A percentile compares a stretch with the other conserved stretches of the same genome.
phyloP scores from a whole-genome alignment of 2,797 vertebrate species.

The Anniella stebbinsi region DNA sequence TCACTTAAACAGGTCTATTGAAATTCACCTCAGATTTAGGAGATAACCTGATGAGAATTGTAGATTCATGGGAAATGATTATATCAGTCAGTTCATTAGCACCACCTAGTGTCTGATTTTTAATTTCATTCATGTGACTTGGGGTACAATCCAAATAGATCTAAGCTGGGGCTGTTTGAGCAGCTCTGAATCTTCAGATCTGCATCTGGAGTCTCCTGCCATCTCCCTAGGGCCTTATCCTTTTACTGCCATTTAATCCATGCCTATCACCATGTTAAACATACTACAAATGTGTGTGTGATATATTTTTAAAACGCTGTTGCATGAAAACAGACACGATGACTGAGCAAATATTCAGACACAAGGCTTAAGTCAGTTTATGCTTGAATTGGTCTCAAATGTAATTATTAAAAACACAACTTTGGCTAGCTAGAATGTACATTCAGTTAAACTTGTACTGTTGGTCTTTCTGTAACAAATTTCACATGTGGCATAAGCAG shows the following conservation, averaged over 20 bases:
- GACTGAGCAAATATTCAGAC: background rate
- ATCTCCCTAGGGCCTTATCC: no score
- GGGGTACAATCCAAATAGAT: background rate
- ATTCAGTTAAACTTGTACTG: background rate
- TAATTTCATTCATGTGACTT: background rate
- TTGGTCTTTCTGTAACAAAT: background rate
- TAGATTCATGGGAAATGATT: background rate
- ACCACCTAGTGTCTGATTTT: conserved; percentile 33
- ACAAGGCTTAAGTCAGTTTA: background rate
- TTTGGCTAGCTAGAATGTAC: background rate
- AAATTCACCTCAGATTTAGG: background rate
- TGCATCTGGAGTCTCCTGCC: background rate
- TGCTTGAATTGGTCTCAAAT: background rate
- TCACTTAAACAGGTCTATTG: background rate
- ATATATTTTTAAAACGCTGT: background rate
- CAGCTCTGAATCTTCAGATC: background rate
- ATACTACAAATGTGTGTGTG: background rate
- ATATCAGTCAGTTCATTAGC: conserved; percentile 21
- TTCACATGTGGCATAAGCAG: background rate
- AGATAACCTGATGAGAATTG: background rate
- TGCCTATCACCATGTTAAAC: background rate
- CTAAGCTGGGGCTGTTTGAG: background rate
- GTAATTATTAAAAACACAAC: background rate
- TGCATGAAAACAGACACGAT: background rate
- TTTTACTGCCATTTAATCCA: background rate